Conservation (phyloP, 1,140 invertebrate species). For the Centruroides vittatus region DNA sequence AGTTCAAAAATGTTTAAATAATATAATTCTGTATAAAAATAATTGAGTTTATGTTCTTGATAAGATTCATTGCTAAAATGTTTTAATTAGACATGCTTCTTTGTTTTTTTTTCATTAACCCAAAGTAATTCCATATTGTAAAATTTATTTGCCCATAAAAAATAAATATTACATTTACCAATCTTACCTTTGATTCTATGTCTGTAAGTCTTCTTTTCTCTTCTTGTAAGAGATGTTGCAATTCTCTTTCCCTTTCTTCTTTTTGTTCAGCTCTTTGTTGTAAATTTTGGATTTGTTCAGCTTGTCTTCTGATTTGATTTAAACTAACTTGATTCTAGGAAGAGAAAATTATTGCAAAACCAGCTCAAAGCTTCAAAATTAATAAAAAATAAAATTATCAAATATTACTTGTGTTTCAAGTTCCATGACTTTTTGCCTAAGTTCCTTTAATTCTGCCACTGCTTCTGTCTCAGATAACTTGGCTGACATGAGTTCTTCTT, state of each 20-base stretch:
- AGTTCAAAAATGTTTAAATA: too few species aligned
- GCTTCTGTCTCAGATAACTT: constrained; percentile 82
- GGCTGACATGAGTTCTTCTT: constrained; percentile 84
- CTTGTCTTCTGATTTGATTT: constrained; percentile 83
- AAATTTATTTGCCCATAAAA: too few species aligned
- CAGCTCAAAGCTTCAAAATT: background rate
- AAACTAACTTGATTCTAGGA: constrained; percentile 68
- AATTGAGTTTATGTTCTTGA: too few species aligned
- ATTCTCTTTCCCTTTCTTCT: constrained; percentile 53
- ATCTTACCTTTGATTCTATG: constrained; percentile 38
- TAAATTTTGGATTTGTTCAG: constrained; percentile 76
- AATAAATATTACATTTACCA: too few species aligned
- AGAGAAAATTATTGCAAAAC: background rate
- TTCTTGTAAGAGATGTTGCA: constrained; percentile 61
- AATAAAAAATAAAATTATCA: background rate
- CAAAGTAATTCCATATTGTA: too few species aligned
- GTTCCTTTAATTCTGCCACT: constrained; percentile 81
- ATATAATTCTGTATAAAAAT: too few species aligned
- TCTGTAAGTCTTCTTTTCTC: constrained; percentile 76
- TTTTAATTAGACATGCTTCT: too few species aligned
- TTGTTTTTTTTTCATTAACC: too few species aligned
- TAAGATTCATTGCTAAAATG: too few species aligned
- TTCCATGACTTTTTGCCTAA: constrained; percentile 93
- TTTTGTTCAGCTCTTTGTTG: constrained; percentile 57
- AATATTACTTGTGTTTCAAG: constrained; percentile 62